Conservation (phyloP, 1,140 invertebrate species). For the Parapsyche elsis region DNA sequence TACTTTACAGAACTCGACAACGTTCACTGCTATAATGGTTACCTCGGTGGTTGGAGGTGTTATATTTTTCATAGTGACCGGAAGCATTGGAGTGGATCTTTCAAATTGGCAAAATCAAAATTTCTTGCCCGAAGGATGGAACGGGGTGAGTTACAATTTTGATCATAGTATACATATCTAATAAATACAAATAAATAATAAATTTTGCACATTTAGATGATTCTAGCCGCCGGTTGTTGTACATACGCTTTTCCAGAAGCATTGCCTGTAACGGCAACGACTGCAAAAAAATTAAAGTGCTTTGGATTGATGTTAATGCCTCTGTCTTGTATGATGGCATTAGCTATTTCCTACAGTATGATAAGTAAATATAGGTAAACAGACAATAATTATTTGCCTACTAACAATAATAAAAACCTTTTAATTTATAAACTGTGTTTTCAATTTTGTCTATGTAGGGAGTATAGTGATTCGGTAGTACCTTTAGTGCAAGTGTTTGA, state of each 20-base stretch:
- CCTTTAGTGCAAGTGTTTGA: conserved; percentile 73
- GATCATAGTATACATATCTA: neutral
- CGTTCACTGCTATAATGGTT: conserved; percentile 59
- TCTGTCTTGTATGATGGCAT: conserved; percentile 58
- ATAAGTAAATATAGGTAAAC: conserved; percentile 62
- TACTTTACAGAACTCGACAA: conserved; percentile 57
- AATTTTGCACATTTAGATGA: conserved; percentile 58
- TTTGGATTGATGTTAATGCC: conserved; percentile 58
- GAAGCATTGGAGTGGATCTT: conserved; percentile 60
- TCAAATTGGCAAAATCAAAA: conserved; percentile 58
- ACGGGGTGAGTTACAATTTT: conserved; percentile 55
- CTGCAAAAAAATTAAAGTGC: conserved; percentile 54
- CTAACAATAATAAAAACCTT: neutral
- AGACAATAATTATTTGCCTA: neutral
- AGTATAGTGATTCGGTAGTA: conserved; percentile 66
- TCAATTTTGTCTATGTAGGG: conserved; percentile 36
- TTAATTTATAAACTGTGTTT: too few relatives aligned
- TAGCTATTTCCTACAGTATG: conserved; percentile 59
- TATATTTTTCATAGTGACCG: conserved; percentile 60
- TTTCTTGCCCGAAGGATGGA: conserved; percentile 51
- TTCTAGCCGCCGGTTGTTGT: conserved; percentile 60
- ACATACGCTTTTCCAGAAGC: conserved; percentile 59
- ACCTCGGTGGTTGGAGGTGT: conserved; percentile 57
- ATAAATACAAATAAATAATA: neutral
- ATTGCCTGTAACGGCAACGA: conserved; percentile 53